These are phyloP conservation scores for Podarcis lilfordi DNA, from an alignment of 2,797 vertebrate genomes.

Conservation along the genomic window DNA sequence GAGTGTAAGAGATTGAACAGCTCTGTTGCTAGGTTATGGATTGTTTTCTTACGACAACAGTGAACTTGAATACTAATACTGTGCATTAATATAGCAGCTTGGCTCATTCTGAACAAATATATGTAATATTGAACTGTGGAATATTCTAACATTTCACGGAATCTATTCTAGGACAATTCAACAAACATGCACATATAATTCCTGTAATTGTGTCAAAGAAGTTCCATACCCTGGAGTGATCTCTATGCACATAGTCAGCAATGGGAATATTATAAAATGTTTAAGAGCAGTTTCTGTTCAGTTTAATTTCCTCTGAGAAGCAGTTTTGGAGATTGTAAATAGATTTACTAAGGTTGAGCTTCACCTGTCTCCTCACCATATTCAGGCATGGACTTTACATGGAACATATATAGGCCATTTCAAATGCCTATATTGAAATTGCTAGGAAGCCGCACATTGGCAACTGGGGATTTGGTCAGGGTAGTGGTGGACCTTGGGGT, in stretches of 20 bases:
- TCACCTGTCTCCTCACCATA: neutral
- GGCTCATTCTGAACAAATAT: neutral
- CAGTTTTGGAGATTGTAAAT: neutral
- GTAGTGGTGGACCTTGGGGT: too few relatives aligned
- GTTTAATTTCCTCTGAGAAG: neutral
- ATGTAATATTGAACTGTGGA: neutral
- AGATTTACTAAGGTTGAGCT: neutral
- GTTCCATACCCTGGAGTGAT: neutral
- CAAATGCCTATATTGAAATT: too few relatives aligned
- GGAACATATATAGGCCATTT: too few relatives aligned
- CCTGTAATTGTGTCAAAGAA: neutral
- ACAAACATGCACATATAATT: neutral
- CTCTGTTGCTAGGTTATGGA: constrained; percentile 34
- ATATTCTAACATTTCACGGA: constrained; percentile 3
- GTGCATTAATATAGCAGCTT: constrained; percentile 14
- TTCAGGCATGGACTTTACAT: neutral
- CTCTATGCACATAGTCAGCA: neutral
- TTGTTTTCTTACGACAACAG: constrained; percentile 15
- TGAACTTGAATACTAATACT: constrained; percentile 10
- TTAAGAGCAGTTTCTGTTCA: neutral
- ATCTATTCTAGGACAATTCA: neutral
- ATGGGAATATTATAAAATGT: neutral
- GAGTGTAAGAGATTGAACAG: constrained; percentile 12
- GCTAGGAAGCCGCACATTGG: too few relatives aligned
- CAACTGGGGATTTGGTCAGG: too few relatives aligned